These are phyloP conservation scores for Apodemia zela DNA, from an alignment of 2,888 invertebrate genomes.

Conservation along the genomic window DNA sequence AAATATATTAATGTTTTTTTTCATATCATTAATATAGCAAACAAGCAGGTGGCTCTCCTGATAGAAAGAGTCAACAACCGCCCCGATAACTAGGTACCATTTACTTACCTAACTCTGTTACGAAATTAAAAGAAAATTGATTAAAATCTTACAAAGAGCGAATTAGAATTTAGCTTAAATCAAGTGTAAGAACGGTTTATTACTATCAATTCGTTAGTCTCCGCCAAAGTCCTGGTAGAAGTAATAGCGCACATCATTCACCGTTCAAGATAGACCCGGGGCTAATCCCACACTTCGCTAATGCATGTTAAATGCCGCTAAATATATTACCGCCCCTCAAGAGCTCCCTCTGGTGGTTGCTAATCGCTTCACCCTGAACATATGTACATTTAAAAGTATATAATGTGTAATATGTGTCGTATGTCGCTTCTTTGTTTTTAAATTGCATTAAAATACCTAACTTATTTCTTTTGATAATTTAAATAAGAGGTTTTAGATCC, in stretches of 20 bases:
- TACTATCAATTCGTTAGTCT: slow-evolving; percentile 1
- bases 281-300: slow-evolving; percentile 25
- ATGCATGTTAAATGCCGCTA: slow-evolving; percentile 29
- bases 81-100: too few relatives aligned
- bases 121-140: not conserved
- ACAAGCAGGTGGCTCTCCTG: too few relatives aligned
- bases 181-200: not conserved
- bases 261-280: not conserved
- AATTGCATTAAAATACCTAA: not conserved
- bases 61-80: too few relatives aligned
- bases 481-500: too few relatives aligned
- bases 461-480: too few relatives aligned
- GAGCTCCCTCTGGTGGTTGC: slow-evolving; percentile 6
- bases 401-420: not conserved
- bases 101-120: not conserved
- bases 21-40: too few relatives aligned
- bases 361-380: slow-evolving; percentile 1
- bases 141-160: not conserved
- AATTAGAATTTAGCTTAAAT: not conserved
- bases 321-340: slow-evolving; percentile 11
- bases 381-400: not conserved
- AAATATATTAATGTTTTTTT: too few relatives aligned
- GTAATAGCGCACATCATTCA: slow-evolving; percentile 7
- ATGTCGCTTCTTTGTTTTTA: not conserved
- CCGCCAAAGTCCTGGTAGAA: not conserved